A percentile compares a stretch with the other conserved stretches of the same genome.
These are phyloP conservation scores for Drosophila paramelanica DNA, from an alignment of 2,888 invertebrate genomes.

Conservation along the genomic window DNA sequence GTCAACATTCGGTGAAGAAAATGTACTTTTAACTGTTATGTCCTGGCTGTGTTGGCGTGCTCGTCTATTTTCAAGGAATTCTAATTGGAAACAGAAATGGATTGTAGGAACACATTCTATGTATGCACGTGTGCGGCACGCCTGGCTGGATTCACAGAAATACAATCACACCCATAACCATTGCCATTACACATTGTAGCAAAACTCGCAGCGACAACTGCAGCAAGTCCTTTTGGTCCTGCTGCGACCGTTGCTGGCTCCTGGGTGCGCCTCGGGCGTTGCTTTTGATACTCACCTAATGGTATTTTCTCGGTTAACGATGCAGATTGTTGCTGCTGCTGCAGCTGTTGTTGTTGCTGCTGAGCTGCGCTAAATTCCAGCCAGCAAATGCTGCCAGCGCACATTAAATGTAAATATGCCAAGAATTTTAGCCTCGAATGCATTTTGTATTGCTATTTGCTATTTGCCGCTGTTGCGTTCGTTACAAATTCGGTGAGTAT, in stretches of 20 bases:
- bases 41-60: not conserved
- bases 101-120: conserved; percentile 36
- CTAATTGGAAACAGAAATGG: conserved; percentile 19
- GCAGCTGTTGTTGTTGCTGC: conserved; percentile 47
- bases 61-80: conserved; percentile 8
- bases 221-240: conserved; percentile 35
- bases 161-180: conserved; percentile 38
- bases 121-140: conserved; percentile 10
- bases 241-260: conserved; percentile 11
- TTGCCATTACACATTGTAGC: conserved; percentile 63
- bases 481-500: conserved; percentile 44
- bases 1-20: not conserved
- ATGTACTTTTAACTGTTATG: not conserved
- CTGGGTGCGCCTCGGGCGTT: conserved; percentile 31
- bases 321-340: conserved; percentile 59
- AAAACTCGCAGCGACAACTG: conserved; percentile 63
- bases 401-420: conserved; percentile 83
- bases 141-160: conserved; percentile 33
- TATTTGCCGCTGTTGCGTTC: conserved; percentile 20
- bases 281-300: conserved; percentile 83
- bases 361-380: conserved; percentile 77
- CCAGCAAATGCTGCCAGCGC: conserved; percentile 80
- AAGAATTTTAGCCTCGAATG: conserved; percentile 83
- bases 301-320: conserved; percentile 85
- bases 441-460: conserved; percentile 80